phyloP scores from a whole-genome alignment of 2,113 vertebrate species.

The Hemiprocne comata region DNA sequence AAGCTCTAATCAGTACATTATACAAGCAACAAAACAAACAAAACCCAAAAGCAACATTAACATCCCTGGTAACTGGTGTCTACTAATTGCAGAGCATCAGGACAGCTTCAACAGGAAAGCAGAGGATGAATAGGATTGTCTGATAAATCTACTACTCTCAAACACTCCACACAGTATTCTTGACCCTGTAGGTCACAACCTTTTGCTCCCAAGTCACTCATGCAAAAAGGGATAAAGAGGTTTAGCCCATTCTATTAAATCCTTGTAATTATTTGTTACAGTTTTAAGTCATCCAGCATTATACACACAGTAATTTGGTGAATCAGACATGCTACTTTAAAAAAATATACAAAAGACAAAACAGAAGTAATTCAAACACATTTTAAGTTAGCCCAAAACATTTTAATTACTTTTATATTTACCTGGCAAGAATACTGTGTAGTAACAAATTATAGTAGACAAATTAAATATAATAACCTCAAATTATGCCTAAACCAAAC shows the following conservation, averaged over 20 bases:
- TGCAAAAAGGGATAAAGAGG: slow-evolving; percentile 40
- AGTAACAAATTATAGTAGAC: not conserved
- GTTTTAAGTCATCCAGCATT: slow-evolving; percentile 42
- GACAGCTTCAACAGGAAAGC: slow-evolving; percentile 35
- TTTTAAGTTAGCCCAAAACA: not conserved
- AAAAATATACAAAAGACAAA: not conserved
- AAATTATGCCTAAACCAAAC: not conserved
- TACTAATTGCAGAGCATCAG: slow-evolving; percentile 52
- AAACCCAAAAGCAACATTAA: slow-evolving; percentile 59
- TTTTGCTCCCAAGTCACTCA: slow-evolving; percentile 58
- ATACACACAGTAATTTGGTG: not conserved
- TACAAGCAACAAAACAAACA: slow-evolving; percentile 70
- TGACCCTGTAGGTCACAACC: slow-evolving; percentile 55
- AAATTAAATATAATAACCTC: not conserved
- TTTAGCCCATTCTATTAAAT: slow-evolving; percentile 47
- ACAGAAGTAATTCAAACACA: not conserved
- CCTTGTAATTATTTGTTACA: slow-evolving; percentile 54
- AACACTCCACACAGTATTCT: slow-evolving; percentile 44
- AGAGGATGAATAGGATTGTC: slow-evolving; percentile 29
- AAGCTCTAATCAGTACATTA: slow-evolving; percentile 46
- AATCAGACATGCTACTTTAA: not conserved
- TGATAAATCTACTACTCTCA: slow-evolving; percentile 51
- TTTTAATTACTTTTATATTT: not conserved
- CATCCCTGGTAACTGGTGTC: slow-evolving; percentile 46
- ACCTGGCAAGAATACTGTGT: not conserved